Evolutionary conservation across 2,888 invertebrate species (phyloP).

Genomic region (Pachydiplax longipennis): DNA sequence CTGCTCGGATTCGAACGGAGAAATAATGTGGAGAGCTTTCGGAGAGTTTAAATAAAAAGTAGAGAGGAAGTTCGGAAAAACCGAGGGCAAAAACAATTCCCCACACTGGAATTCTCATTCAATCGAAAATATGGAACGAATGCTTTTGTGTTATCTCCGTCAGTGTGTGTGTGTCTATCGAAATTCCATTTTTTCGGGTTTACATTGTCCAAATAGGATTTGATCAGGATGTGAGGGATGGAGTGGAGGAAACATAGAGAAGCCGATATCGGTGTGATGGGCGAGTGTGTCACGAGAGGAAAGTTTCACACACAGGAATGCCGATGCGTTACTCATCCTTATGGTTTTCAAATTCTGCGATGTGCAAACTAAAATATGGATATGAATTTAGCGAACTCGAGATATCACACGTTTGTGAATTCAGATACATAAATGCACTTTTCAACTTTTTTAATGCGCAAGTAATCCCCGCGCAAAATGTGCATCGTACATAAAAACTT

Average conservation of each 20-base stretch:
- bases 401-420: too few relatives aligned
- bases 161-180: background rate
- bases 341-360: too few relatives aligned
- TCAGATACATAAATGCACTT: too few relatives aligned
- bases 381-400: too few relatives aligned
- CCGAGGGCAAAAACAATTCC: background rate
- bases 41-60: background rate
- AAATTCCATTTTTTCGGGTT: background rate
- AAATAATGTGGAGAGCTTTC: background rate
- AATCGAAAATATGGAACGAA: conserved; percentile 8
- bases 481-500: too few relatives aligned
- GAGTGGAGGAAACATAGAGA: background rate
- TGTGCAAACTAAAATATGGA: too few relatives aligned
- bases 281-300: background rate
- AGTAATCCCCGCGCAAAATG: too few relatives aligned
- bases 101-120: background rate
- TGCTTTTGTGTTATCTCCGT: background rate
- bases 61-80: background rate
- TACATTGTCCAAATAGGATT: background rate
- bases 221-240: background rate
- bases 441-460: too few relatives aligned
- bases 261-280: background rate
- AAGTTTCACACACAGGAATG: background rate
- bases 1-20: background rate
- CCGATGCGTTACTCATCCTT: background rate